Conservation (phyloP, 1,140 invertebrate species). For the Probaryconus sp. region DNA sequence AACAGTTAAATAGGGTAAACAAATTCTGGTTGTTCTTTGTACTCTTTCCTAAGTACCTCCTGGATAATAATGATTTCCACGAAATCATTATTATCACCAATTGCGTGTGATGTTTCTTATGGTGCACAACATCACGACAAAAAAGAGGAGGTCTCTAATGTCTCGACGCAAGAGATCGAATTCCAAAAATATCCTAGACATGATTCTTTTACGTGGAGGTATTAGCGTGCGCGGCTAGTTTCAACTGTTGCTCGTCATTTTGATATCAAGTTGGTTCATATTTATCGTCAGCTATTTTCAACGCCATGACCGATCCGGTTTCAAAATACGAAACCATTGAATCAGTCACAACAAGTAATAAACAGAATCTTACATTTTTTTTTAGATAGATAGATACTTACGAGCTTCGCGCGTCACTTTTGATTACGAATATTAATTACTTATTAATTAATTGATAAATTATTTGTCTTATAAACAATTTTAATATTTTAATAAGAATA, state of each 20-base stretch:
- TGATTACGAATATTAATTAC: too few relatives aligned
- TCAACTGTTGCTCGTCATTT: conserved; percentile 34
- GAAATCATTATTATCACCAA: conserved; percentile 49
- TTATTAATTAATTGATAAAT: too few relatives aligned
- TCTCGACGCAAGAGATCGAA: conserved; percentile 47
- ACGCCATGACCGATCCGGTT: conserved; percentile 1
- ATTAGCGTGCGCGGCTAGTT: conserved; percentile 29
- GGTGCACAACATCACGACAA: conserved; percentile 28
- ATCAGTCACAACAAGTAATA: too few relatives aligned
- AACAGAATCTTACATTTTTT: too few relatives aligned
- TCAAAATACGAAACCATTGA: conserved; percentile 8
- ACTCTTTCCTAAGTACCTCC: background rate
- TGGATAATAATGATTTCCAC: conserved; percentile 28
- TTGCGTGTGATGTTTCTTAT: conserved; percentile 39
- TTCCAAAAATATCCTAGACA: conserved; percentile 56
- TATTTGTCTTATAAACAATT: too few relatives aligned
- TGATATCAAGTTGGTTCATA: conserved; percentile 44
- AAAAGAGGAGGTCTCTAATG: conserved; percentile 32
- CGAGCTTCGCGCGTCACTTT: background rate
- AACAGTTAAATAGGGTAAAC: too few relatives aligned
- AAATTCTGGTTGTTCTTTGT: too few relatives aligned
- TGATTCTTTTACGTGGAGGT: conserved; percentile 19
- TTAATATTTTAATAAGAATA: too few relatives aligned
- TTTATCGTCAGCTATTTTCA: conserved; percentile 34
- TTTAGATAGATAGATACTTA: background rate